Conservation (phyloP, 1,140 invertebrate species). For the Bombus waltoni region DNA sequence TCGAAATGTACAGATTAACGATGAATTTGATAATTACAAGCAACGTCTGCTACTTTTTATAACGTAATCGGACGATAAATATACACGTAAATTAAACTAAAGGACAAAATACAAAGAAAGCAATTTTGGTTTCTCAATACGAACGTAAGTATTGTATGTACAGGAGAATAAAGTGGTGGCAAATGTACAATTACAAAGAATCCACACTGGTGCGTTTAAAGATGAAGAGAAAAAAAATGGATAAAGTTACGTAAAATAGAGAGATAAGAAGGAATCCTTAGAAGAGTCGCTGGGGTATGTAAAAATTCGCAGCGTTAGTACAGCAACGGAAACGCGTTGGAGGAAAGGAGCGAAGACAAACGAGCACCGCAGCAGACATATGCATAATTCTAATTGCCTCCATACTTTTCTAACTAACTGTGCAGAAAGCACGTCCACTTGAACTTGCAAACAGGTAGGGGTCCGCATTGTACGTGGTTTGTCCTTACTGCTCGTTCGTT, state of each 20-base stretch:
- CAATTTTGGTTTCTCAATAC: background rate
- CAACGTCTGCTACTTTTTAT: too few relatives aligned
- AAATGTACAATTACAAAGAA: too few relatives aligned
- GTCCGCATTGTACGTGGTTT: background rate
- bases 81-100: too few relatives aligned
- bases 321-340: background rate
- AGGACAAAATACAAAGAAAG: too few relatives aligned
- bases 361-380: background rate
- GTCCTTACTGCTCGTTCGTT: conserved; percentile 22
- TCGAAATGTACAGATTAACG: too few relatives aligned
- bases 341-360: conserved; percentile 5
- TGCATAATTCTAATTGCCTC: conserved; percentile 40
- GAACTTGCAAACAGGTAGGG: conserved; percentile 35
- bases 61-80: too few relatives aligned
- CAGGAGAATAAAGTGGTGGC: too few relatives aligned
- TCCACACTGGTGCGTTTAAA: background rate
- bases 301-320: background rate
- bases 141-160: background rate
- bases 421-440: conserved; percentile 29
- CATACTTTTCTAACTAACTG: conserved; percentile 39
- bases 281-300: background rate
- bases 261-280: background rate
- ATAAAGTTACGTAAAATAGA: background rate
- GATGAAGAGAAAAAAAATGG: background rate
- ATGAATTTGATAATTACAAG: too few relatives aligned